Evolutionary conservation across 2,888 invertebrate genomes (phyloP), one percentile per base, ranked within the genome.

Genomic region (Gnatocerus cornutus): DNA sequence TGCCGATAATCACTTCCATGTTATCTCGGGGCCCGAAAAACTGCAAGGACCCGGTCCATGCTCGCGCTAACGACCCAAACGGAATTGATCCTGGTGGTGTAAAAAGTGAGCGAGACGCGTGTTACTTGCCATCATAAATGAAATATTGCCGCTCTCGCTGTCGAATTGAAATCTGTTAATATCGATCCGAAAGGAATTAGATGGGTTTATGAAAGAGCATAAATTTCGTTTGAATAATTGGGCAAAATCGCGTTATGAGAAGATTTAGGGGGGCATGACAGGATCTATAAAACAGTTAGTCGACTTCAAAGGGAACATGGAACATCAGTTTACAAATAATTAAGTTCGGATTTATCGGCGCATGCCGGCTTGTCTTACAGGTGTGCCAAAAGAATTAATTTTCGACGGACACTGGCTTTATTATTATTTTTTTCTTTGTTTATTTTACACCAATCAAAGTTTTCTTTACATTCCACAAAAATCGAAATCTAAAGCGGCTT

Each of bases 1-100:
- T 82, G 82, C 81, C 80, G 82, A 82, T 83, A 82, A 83, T 83
- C 82, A 80, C 82, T 82, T 79, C 79, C 79, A 76, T 79, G 81
- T 82, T 82, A 82, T 82, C 82, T 81, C 73, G 13, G 55, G 71
- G 70, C 77, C 75, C 77, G 76, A 80, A 79, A 80, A 79, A 79
- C 76, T 76, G 77, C 78, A 73, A 74, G 74, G 71, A 72, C 71
- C 52, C 58, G 59, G 29, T 7, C 69, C 71, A 67, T 61, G 53
- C 37, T 59, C 41, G 6, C 72, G 71, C 74, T 76, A 76, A 76
- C 76, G 76, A 76, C 72, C 74, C 74, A 71, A 69, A 71, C 69
- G 74, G 72, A 76, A 76, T 75, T 73, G 74, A 75, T 75, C 72
- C 69, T 9, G 65, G 74, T 69, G 65, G 74, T 69, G 70, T 71